A percentile compares a stretch with the other conserved stretches of the same genome.
Evolutionary conservation across 2,797 vertebrate species (phyloP).

Genomic region (Siniperca scherzeri): DNA sequence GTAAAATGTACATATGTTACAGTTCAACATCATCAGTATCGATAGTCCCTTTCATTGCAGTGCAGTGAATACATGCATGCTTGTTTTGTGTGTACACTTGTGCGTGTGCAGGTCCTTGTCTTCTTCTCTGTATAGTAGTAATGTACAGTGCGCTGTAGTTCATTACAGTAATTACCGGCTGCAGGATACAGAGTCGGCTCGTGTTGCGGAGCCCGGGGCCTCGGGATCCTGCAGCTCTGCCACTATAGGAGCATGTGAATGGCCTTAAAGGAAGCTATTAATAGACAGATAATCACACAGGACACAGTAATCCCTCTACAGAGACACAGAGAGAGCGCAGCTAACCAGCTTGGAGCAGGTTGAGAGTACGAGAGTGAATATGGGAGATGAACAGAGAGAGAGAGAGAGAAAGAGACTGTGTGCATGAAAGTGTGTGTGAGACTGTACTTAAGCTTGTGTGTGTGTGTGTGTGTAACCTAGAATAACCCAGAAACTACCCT

Average conservation of each 20-base stretch:
- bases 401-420: neutral
- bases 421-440: constrained; percentile 13
- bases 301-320: constrained; percentile 68
- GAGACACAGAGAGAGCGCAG: constrained; percentile 44
- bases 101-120: neutral
- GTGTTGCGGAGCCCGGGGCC: constrained; percentile 22
- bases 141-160: constrained; percentile 11
- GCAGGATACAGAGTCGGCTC: constrained; percentile 19
- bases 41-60: neutral
- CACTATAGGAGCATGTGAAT: constrained; percentile 60
- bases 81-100: neutral
- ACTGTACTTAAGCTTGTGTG: constrained; percentile 23
- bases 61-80: neutral
- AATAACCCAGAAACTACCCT: constrained; percentile 45
- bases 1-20: neutral
- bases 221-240: constrained; percentile 36
- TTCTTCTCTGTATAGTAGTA: neutral
- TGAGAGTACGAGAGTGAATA: constrained; percentile 22
- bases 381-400: constrained; percentile 16
- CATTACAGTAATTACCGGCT: constrained; percentile 58
- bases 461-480: constrained; percentile 12
- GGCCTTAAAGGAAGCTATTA: constrained; percentile 78
- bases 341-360: constrained; percentile 34
- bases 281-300: constrained; percentile 80
- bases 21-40: neutral